These are phyloP conservation scores for Protodeltote pygarga DNA, from an alignment of 2,888 invertebrate genomes.

Conservation along the genomic window DNA sequence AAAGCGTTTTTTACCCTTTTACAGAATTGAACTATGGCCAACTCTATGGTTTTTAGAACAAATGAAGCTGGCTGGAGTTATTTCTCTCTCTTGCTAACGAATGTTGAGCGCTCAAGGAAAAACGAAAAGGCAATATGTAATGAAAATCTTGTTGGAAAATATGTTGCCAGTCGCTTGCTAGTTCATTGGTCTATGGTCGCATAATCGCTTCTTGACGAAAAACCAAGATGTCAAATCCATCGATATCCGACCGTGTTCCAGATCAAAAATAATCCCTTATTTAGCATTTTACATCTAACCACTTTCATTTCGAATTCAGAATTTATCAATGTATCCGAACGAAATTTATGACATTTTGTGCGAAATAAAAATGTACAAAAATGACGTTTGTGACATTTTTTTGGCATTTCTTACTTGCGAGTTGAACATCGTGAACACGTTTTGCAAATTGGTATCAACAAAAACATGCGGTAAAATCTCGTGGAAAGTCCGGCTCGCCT, in stretches of 20 bases:
- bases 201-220: no score
- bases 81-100: constrained; percentile 29
- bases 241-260: constrained; percentile 11
- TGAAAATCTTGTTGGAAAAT: neutral
- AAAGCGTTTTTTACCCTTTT: constrained; percentile 36
- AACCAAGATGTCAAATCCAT: neutral
- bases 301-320: no score
- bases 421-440: constrained; percentile 37
- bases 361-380: no score
- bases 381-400: no score
- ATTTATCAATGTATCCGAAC: neutral
- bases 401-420: constrained; percentile 22
- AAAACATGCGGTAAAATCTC: constrained; percentile 70
- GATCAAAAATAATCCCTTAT: neutral
- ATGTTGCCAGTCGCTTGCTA: neutral
- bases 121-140: constrained; percentile 14
- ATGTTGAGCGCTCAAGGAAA: neutral
- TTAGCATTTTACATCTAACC: no score
- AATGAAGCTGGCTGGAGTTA: constrained; percentile 18
- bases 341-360: constrained; percentile 1
- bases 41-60: constrained; percentile 47
- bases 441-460: constrained; percentile 51
- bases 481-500: constrained; percentile 18
- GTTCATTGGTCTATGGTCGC: constrained; percentile 8
- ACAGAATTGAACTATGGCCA: constrained; percentile 22